phyloP scores from a whole-genome alignment of 2,888 invertebrate genomes.

The Eurois occulta region DNA sequence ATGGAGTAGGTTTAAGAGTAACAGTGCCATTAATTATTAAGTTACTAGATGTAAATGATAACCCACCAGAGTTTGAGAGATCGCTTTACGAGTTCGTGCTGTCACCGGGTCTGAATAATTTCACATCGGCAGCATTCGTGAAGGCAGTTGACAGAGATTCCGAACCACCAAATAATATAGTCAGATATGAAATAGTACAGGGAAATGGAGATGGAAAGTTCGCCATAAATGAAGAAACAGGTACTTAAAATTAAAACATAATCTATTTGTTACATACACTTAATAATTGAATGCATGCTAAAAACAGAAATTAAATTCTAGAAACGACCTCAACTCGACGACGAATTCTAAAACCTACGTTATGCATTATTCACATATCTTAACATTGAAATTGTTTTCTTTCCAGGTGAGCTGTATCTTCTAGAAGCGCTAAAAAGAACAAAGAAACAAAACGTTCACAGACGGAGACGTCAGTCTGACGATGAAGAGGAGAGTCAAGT shows the following conservation, averaged over 20 bases:
- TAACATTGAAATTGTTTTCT: slow-evolving; percentile 10
- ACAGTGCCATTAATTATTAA: slow-evolving; percentile 94
- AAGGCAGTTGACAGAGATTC: slow-evolving; percentile 96
- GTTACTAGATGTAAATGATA: slow-evolving; percentile 95
- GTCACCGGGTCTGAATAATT: slow-evolving; percentile 93
- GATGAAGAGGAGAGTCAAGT: slow-evolving; percentile 87
- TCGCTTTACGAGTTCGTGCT: slow-evolving; percentile 95
- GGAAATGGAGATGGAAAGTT: slow-evolving; percentile 95
- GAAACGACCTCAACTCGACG: too few species aligned
- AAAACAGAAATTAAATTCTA: neutral
- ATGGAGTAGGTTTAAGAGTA: slow-evolving; percentile 94
- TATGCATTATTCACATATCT: neutral
- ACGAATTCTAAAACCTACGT: too few species aligned
- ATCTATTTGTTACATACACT: neutral
- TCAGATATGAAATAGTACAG: slow-evolving; percentile 95
- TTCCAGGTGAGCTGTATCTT: slow-evolving; percentile 92
- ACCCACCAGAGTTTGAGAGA: slow-evolving; percentile 95
- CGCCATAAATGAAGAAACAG: slow-evolving; percentile 93
- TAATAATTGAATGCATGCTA: neutral
- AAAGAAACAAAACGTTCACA: slow-evolving; percentile 82
- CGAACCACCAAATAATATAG: slow-evolving; percentile 95
- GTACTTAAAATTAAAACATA: slow-evolving; percentile 71
- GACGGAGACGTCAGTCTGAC: slow-evolving; percentile 88
- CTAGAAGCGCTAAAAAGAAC: slow-evolving; percentile 88
- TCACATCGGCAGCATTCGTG: slow-evolving; percentile 94